Evolutionary conservation across 2,888 invertebrate species (phyloP).

Genomic region (Sthenelais limicola): DNA sequence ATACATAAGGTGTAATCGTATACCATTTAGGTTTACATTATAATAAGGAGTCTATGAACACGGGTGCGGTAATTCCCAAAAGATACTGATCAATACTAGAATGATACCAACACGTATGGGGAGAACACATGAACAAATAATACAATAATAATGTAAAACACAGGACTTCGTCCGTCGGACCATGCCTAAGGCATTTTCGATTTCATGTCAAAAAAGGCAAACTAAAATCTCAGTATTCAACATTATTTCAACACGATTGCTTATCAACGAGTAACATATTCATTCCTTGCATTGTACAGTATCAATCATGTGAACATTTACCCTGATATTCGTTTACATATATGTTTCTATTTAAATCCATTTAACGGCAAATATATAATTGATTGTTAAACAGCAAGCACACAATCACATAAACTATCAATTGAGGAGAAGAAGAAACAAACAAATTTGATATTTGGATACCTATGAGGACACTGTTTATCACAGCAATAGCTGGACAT

Average conservation of each 20-base stretch:
- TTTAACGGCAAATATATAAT: conserved; percentile 29
- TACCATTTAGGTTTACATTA: too few species aligned
- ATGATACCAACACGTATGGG: too few species aligned
- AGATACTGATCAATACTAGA: too few species aligned
- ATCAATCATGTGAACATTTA: conserved; percentile 35
- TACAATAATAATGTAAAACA: too few species aligned
- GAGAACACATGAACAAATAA: too few species aligned
- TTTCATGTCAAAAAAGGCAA: conserved; percentile 24
- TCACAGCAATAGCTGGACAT: conserved; percentile 39
- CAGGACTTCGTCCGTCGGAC: too few species aligned
- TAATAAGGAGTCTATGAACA: too few species aligned
- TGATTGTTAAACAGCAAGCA: conserved; percentile 30
- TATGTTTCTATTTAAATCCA: too few species aligned
- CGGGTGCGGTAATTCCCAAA: too few species aligned
- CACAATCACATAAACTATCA: conserved; percentile 30
- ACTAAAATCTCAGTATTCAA: conserved; percentile 35
- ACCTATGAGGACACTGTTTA: conserved; percentile 32
- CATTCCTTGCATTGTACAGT: conserved; percentile 37
- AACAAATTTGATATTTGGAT: conserved; percentile 26
- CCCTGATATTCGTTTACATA: conserved; percentile 19
- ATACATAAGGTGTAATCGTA: too few species aligned
- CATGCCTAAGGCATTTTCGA: too few species aligned
- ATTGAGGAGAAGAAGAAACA: conserved; percentile 5
- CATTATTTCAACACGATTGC: conserved; percentile 34
- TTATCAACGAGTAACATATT: conserved; percentile 35